Evolutionary conservation across 2,113 vertebrate genomes (phyloP), one percentile per base, ranked within the genome.

Genomic region (Nanorana parkeri): DNA sequence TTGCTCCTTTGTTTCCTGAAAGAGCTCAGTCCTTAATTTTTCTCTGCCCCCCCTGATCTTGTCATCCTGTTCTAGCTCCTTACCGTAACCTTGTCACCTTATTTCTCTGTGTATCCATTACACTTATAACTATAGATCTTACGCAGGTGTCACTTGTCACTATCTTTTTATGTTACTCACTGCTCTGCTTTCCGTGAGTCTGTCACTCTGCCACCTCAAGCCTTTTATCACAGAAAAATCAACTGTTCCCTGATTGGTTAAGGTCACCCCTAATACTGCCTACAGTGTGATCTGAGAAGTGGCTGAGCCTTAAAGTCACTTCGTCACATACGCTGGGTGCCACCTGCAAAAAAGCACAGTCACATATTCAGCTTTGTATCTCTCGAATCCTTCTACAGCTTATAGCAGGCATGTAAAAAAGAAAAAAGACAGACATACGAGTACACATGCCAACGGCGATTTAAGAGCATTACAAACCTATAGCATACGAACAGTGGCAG

Each of bases 211-310:
- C 41, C 21, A 61, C 23, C 52, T 41, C 55, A 19, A 21, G 56
- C 20, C 36, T 68, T 66, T 36, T 64, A 47, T 71, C 17, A 51
- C 51, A 61, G 41, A 17, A 21, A 23, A 61, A 47, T 58, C 63
- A n/a, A 60, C 29, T 80, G 29, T 41, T 47, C 56, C 21, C 55
- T 71, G 66, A 79, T 79, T 79, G 77, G 77, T 24, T 79, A 23
- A 26, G 68, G 28, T 24, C 51, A 24, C 54, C 65, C 65, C 54
- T 19, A 66, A 65, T 64, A 36, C 66, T 41, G 29, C 77, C 77
- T 58, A 68, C 77, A 60, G n/a, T 68, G 52, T 23, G 52, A 58
- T 28, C 26, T 36, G 63, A 61, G 36, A 65, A 47, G 56, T 56
- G 7, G 7, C 29, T 64, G 75, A 32, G n/a, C 29, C 29, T 69